A percentile compares a stretch with the other conserved stretches of the same genome.
These are phyloP conservation scores for Thinocorus orbignyianus DNA, from an alignment of 2,113 vertebrate genomes.

Conservation along the genomic window DNA sequence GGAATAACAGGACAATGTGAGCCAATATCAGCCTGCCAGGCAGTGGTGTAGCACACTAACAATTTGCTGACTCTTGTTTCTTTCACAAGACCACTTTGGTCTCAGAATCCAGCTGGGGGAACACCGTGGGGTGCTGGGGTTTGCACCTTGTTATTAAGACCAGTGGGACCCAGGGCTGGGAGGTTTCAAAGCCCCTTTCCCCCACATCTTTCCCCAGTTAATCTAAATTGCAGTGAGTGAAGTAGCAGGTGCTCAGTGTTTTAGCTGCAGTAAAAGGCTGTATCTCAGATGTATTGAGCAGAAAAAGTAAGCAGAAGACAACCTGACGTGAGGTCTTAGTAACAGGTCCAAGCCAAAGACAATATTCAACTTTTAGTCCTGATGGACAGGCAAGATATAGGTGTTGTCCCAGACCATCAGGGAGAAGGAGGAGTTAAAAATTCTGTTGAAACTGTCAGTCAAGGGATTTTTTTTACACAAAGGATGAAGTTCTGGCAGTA, in stretches of 20 bases:
- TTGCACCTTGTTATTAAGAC: not conserved
- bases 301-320: not conserved
- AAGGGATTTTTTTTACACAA: not conserved
- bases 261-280: not conserved
- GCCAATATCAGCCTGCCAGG: not conserved
- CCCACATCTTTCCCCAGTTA: not conserved
- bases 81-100: not conserved
- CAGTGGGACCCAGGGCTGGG: not conserved
- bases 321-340: not conserved
- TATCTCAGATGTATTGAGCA: not conserved
- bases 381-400: not conserved
- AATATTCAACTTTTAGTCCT: not conserved
- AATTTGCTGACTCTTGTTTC: not conserved
- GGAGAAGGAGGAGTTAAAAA: not conserved
- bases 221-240: not conserved
- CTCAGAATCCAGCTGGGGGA: not conserved
- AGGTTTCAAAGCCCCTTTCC: not conserved
- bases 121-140: not conserved
- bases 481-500: not conserved
- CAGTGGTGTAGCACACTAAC: fast-evolving
- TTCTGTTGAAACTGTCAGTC: not conserved
- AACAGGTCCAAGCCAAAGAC: not conserved
- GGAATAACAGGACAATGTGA: not conserved
- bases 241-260: not conserved
- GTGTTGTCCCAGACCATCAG: not conserved